phyloP scores from a whole-genome alignment of 2,888 invertebrate species.

The Lithophane leautieri region DNA sequence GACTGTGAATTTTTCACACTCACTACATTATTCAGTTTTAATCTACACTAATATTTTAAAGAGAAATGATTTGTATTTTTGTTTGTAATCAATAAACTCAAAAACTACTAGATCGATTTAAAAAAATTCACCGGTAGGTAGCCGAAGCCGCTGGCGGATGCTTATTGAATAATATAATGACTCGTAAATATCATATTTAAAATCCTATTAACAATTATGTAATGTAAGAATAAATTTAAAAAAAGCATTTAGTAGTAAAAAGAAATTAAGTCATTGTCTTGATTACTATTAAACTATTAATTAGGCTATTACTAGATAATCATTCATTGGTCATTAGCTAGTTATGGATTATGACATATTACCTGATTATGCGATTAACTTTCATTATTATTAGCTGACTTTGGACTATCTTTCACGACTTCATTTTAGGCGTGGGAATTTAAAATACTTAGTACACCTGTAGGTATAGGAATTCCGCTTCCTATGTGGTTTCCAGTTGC shows the following conservation, averaged over 20 bases:
- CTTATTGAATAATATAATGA: not conserved
- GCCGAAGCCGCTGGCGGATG: too few species aligned
- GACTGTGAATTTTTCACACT: not conserved
- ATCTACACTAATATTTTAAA: too few species aligned
- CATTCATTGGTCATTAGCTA: slow-evolving; percentile 31
- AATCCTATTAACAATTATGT: not conserved
- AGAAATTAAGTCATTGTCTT: slow-evolving; percentile 12
- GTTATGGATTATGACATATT: not conserved
- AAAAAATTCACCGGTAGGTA: too few species aligned
- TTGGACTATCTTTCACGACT: not conserved
- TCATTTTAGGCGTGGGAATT: not conserved
- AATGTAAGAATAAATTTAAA: not conserved
- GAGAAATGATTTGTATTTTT: too few species aligned
- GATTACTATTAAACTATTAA: slow-evolving; percentile 5
- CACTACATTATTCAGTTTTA: not conserved
- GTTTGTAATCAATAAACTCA: too few species aligned
- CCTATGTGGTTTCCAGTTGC: not conserved
- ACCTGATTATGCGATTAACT: slow-evolving; percentile 1
- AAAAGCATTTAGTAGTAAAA: slow-evolving; percentile 1
- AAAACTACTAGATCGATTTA: too few species aligned
- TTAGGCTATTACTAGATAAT: slow-evolving; percentile 1
- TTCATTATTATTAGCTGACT: not conserved
- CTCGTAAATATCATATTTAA: not conserved
- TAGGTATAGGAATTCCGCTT: not conserved
- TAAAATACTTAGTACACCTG: not conserved